These are phyloP conservation scores for Calidris pugnax DNA, from an alignment of 2,113 vertebrate genomes.

Conservation along the genomic window DNA sequence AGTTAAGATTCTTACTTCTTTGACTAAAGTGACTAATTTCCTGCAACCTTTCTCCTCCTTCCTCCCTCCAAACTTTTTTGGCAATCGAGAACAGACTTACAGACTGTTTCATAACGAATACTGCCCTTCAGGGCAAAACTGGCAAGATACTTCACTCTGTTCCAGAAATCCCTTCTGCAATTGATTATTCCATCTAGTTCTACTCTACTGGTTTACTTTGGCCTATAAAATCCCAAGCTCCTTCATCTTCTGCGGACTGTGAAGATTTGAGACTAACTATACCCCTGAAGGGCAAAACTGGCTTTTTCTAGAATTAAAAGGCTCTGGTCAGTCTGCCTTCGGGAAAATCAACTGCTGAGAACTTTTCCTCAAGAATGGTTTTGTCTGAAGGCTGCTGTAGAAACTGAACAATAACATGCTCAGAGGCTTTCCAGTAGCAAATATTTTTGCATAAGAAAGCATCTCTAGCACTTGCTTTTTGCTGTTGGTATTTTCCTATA, in stretches of 20 bases:
- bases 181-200: neutral
- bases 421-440: neutral
- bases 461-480: neutral
- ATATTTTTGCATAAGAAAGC: neutral
- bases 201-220: neutral
- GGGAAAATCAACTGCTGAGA: neutral
- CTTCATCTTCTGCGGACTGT: neutral
- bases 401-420: neutral
- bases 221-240: neutral
- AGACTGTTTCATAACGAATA: constrained; percentile 5
- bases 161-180: constrained; percentile 42
- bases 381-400: neutral
- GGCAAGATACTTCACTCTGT: neutral
- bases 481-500: neutral
- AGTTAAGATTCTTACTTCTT: neutral
- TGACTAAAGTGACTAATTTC: constrained; percentile 36
- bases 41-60: constrained; percentile 41
- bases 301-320: neutral
- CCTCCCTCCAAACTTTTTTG: neutral
- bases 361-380: neutral
- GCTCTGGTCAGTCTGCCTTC: neutral
- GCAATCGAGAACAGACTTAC: constrained; percentile 14
- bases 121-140: constrained; percentile 17
- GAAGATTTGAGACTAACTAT: neutral
- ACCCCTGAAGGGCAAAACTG: neutral